Base-by-base conservation (phyloP, 2,888 invertebrate genomes). In the Volucella inanis region DNA sequence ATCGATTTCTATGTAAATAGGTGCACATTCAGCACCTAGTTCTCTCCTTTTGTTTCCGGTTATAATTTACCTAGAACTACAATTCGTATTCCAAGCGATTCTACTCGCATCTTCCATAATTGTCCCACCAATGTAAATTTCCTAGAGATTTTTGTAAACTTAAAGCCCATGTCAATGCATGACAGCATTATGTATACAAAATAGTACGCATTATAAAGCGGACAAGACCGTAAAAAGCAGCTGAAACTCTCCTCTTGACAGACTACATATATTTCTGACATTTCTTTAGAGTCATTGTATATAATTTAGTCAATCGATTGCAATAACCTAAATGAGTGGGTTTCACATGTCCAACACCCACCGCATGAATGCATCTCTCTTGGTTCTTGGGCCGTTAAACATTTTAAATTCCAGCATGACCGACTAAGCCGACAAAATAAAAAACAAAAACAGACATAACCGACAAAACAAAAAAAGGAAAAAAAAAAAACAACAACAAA, bases 271-370 rank as follows among this genome's bases (percentile, higher is more conserved):
- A 47, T 68, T 74, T 74, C 52, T 52, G 57, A 41, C 41, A 1
- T 52, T 54, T 54, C 57, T 41, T 72, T 65, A 41, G 41, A 22
- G 61, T 54, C 38, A 22, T 54, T 67, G 18, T 47, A 81, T 77
- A 77, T 71, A 82, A 71, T 49, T 76, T 72, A 82, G 77, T 77
- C 77, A 67, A 72, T 83, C 82, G 67, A 62, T 83, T 68, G 82
- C 77, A 83, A 83, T 82, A 82, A 71, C 59, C 54, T 43, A 77
- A 61, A 49, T 47, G 81, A 65, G 81, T 78, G 77, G 82, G 82
- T 55, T 72, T 67, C 62, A 62, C 68, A 72, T 72, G 82, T 77
- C 61, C 50, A 68, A 77, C 82, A 83, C 82, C 77, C 82, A 83
- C 82, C 49, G 55, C 76, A 70, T 39, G 39, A 45, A 57, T 54